A percentile compares a stretch with the other conserved stretches of the same genome.
Evolutionary conservation across 2,797 vertebrate genomes (phyloP).

Genomic region (Anisognathus igniventris): DNA sequence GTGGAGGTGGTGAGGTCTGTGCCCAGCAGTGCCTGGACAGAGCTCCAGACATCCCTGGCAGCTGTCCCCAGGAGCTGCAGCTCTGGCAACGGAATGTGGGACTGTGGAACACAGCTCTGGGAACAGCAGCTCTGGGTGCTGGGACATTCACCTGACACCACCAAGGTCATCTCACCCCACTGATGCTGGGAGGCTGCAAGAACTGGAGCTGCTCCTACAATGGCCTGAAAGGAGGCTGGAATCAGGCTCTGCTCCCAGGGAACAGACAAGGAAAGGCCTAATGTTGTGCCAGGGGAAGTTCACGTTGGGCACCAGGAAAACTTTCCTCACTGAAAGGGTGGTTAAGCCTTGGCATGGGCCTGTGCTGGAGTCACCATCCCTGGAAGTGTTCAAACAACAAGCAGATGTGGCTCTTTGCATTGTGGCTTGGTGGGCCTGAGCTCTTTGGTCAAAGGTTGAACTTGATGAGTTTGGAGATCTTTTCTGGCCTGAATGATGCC

Average conservation of each 20-base stretch:
- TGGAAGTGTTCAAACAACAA: neutral
- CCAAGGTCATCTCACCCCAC: neutral
- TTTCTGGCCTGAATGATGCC: neutral
- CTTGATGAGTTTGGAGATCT: neutral
- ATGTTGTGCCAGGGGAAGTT: neutral
- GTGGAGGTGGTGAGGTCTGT: neutral
- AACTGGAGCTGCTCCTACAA: neutral
- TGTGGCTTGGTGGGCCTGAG: neutral
- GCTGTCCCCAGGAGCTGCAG: neutral
- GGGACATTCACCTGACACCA: neutral
- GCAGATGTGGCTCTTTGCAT: neutral
- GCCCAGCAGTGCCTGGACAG: neutral
- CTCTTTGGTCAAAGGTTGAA: neutral
- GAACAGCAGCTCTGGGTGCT: neutral
- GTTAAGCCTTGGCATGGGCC: neutral
- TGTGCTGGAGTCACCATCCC: neutral
- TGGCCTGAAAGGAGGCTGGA: neutral
- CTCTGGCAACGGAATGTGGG: neutral
- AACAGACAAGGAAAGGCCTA: neutral
- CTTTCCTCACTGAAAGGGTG: neutral
- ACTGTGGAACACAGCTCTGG: neutral
- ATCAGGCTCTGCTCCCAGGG: neutral
- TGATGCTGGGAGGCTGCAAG: accelerated
- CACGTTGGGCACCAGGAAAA: neutral
- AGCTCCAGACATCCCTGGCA: neutral